These are phyloP conservation scores for Ephydatia muelleri DNA, from an alignment of 37 sponge, comb jelly and placozoan genomes.

Conservation along the genomic window DNA sequence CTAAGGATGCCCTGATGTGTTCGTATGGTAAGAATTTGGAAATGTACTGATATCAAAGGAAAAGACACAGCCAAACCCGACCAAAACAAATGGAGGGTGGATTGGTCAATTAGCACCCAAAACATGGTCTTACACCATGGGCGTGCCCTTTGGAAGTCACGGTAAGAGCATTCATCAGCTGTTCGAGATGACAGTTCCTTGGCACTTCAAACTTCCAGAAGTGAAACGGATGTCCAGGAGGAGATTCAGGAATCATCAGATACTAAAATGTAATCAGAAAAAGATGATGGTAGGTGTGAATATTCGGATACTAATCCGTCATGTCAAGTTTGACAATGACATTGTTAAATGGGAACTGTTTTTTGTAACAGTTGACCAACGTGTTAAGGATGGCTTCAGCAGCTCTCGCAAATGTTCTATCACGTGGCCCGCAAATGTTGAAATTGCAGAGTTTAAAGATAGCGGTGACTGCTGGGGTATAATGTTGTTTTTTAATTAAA, in stretches of 20 bases:
- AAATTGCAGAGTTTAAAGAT: not conserved
- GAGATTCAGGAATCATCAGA: not conserved
- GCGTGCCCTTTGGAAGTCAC: not conserved
- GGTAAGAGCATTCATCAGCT: not conserved
- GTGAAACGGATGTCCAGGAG: not conserved
- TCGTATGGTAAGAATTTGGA: not conserved
- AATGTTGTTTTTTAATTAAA: not conserved
- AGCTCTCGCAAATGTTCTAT: not conserved
- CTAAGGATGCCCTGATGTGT: not conserved
- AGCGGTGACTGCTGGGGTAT: not conserved
- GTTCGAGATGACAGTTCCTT: not conserved
- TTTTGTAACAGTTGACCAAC: not conserved
- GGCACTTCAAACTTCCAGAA: slow-evolving; percentile 1
- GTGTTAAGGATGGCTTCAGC: slow-evolving; percentile 1
- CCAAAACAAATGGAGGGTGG: not conserved
- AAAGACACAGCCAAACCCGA: not conserved
- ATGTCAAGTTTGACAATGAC: not conserved
- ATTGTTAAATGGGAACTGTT: not conserved
- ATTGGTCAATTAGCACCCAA: not conserved
- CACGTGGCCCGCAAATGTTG: not conserved
- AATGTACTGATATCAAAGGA: not conserved
- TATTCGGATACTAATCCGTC: not conserved
- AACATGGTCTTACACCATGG: not conserved
- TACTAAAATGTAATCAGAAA: not conserved
- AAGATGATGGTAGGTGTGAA: not conserved